Percentiles rank a stretch among this genome's conserved stretches.
phyloP scores from a whole-genome alignment of 2,797 vertebrate genomes.

The Hydrocynus forskahlii region DNA sequence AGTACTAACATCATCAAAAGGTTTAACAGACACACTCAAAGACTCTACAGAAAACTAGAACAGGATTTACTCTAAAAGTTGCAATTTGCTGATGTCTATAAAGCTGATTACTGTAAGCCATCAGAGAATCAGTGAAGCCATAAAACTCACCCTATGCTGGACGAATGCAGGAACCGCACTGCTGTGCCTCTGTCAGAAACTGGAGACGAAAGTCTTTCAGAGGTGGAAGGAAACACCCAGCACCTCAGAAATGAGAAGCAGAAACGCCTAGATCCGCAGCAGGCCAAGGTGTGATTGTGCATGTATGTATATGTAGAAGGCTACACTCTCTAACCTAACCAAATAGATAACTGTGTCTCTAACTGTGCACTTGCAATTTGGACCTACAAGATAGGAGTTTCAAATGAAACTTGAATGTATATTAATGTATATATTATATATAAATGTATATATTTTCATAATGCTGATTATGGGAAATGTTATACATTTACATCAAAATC shows the following conservation, averaged over 20 bases:
- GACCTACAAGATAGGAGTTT: too few species aligned
- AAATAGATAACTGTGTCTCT: too few species aligned
- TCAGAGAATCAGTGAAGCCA: background rate
- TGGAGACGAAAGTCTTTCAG: background rate
- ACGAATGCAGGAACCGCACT: background rate
- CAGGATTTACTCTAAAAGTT: background rate
- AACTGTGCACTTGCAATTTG: too few species aligned
- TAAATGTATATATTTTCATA: too few species aligned
- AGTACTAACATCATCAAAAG: background rate
- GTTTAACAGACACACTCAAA: background rate
- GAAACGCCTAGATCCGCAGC: background rate
- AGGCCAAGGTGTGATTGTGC: constrained; percentile 8
- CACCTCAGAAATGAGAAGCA: background rate
- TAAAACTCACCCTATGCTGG: background rate
- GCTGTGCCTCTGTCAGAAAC: background rate
- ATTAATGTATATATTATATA: too few species aligned
- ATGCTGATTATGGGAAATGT: too few species aligned
- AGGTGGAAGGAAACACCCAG: constrained; percentile 9
- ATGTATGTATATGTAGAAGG: background rate
- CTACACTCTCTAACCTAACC: too few species aligned
- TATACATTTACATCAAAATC: too few species aligned
- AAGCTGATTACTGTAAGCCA: background rate
- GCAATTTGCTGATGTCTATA: background rate
- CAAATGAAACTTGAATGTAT: too few species aligned
- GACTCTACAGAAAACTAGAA: background rate